Evolutionary conservation across 2,113 vertebrate genomes (phyloP), one percentile per base, ranked within the genome.

Genomic region (Tylochromis polylepis): DNA sequence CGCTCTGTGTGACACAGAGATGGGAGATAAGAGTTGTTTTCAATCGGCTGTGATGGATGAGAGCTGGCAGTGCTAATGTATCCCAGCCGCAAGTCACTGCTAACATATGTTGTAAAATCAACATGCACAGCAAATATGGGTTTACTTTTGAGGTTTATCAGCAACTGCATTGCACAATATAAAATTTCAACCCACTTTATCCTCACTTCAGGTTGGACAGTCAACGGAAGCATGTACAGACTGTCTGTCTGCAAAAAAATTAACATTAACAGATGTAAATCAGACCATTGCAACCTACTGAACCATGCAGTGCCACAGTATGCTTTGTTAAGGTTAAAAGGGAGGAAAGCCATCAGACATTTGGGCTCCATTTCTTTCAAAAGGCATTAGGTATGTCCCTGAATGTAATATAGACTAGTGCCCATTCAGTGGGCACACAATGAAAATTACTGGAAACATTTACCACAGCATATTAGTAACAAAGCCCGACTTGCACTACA

Each of bases 301-400:
- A 86, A 36, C 55, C 80, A 8, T 58, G 46, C 43, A 60, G 41
- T 29, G 18, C 58, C 51, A 41, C 22, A 9, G 11, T 29, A 85
- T 88, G 83, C 86, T 87, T 67, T 87, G 51, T 86, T 79, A 60
- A 87, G 83, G 53, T 81, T 59, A 79, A 81, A 59, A 55, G 79
- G 82, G 18, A 16, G 82, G 77, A 80, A 43, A 80, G 80, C 72
- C 18, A 80, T 85, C 85, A 88, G 58, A 84, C 46, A 14, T 75
- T 46, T 72, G 57, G 46, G 41, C 46, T 67, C 79, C 51, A 57
- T 43, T 65, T 80, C 80, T 67, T 43, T 57, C n/a, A 78, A 62
- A 80, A 82, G n/a, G 82, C 77, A 92, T 82, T 41, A 70, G 31
- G 27, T 38, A 36, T 36, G 81, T 83, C 51, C 77, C 81, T 85